Evolutionary conservation across 2,113 vertebrate species (phyloP).

Genomic region (Erpornis zantholeuca): DNA sequence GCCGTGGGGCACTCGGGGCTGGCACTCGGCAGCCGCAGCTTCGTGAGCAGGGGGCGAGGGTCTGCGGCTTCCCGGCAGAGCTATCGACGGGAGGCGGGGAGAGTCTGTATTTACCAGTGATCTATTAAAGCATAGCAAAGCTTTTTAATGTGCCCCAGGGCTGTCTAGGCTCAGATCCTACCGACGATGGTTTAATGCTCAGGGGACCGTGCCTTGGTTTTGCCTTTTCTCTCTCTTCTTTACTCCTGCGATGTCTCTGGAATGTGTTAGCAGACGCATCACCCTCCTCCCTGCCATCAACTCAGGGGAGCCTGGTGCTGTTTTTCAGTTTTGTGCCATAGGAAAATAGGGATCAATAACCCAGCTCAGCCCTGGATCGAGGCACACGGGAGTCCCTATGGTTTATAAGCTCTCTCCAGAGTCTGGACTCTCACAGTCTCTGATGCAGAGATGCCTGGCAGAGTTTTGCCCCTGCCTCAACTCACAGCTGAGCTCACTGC

Average conservation of each 20-base stretch:
- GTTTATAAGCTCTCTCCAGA: neutral
- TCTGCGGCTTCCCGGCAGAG: neutral
- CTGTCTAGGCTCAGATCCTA: neutral
- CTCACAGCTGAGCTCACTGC: neutral
- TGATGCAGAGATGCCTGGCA: neutral
- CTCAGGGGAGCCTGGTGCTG: neutral
- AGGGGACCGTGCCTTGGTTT: neutral
- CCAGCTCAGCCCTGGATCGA: neutral
- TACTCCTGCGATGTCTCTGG: neutral
- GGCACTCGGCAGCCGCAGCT: accelerated
- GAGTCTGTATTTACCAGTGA: neutral
- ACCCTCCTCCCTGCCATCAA: neutral
- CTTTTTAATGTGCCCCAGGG: neutral
- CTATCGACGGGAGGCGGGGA: neutral
- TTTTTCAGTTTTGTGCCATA: neutral
- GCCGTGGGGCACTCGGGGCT: accelerated
- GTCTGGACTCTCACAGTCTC: neutral
- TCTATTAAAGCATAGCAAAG: neutral
- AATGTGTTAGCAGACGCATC: neutral
- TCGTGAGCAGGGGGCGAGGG: neutral
- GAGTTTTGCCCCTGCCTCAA: neutral
- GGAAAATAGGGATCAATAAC: neutral
- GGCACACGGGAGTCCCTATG: neutral
- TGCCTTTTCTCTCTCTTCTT: neutral
- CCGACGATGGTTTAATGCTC: neutral